Conservation (phyloP, 2,888 invertebrate species). For the Cataglyphis cursor region DNA sequence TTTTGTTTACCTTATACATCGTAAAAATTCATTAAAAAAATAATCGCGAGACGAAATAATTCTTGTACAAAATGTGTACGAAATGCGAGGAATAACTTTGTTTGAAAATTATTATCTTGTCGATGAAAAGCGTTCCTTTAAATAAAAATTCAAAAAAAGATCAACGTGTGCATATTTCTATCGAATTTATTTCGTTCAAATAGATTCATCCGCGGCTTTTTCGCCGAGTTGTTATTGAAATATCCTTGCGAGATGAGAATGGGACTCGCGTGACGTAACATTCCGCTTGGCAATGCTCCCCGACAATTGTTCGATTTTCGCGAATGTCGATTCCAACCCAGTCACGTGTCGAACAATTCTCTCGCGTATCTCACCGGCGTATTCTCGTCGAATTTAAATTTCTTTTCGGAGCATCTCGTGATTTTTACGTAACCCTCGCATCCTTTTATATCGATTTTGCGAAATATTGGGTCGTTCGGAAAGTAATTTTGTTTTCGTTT, state of each 20-base stretch:
- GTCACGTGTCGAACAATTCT: constrained; percentile 31
- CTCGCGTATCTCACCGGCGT: background rate
- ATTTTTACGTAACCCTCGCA: constrained; percentile 15
- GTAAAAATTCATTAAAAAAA: background rate
- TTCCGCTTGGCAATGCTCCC: constrained; percentile 36
- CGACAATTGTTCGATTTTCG: constrained; percentile 48
- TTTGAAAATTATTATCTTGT: background rate
- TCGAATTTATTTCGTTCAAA: constrained; percentile 25
- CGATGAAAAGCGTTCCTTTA: background rate
- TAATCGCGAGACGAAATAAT: background rate
- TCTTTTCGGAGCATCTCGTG: background rate
- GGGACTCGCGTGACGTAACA: constrained; percentile 26
- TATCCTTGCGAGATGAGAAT: constrained; percentile 22
- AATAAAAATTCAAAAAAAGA: background rate
- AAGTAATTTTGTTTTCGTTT: no score
- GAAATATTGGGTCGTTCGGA: background rate
- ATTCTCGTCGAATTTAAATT: constrained; percentile 18
- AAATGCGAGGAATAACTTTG: background rate
- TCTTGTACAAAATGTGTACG: no score
- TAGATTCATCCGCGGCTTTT: constrained; percentile 20
- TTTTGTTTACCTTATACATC: background rate
- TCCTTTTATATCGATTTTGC: constrained; percentile 5
- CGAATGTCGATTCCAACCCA: constrained; percentile 49
- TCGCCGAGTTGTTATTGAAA: constrained; percentile 29
- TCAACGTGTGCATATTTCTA: background rate